These are phyloP conservation scores for Meloidogyne hapla DNA, from an alignment of 1,140 invertebrate species.

Conservation along the genomic window DNA sequence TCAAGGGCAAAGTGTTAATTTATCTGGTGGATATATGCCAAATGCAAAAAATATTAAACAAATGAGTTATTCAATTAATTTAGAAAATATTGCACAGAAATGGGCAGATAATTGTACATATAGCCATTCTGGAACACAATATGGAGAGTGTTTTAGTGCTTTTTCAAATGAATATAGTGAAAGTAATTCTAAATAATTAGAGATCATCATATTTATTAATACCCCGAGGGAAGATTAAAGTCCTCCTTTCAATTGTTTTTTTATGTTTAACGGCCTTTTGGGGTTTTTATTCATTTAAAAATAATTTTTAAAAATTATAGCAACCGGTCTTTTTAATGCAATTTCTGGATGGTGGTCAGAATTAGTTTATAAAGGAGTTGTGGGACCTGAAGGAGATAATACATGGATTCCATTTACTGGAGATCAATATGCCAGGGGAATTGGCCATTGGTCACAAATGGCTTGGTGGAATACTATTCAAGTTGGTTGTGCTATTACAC, in stretches of 20 bases:
- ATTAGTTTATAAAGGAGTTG: neutral
- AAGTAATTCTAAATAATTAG: too few relatives aligned
- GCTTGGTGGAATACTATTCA: constrained; percentile 17
- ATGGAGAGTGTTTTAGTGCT: constrained; percentile 4
- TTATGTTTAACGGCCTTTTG: too few relatives aligned
- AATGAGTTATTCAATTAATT: neutral
- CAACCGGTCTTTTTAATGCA: neutral
- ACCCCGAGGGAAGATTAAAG: too few relatives aligned
- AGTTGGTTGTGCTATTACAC: constrained; percentile 6
- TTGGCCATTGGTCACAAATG: constrained; percentile 25
- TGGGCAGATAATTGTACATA: constrained; percentile 13
- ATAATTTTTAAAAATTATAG: neutral
- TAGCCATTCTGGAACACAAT: neutral
- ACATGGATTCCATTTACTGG: constrained; percentile 2
- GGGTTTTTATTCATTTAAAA: too few relatives aligned
- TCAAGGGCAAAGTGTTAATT: neutral
- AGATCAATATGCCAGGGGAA: neutral
- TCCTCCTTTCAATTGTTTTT: too few relatives aligned
- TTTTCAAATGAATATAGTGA: neutral
- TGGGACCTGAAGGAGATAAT: constrained; percentile 1
- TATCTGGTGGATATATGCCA: constrained; percentile 1
- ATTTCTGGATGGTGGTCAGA: constrained; percentile 15
- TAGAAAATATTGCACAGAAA: constrained; percentile 7
- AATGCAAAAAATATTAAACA: neutral
- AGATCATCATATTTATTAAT: too few relatives aligned